Evolutionary conservation across 2,113 vertebrate genomes (phyloP).

Genomic region (Rhagologus leucostigma): DNA sequence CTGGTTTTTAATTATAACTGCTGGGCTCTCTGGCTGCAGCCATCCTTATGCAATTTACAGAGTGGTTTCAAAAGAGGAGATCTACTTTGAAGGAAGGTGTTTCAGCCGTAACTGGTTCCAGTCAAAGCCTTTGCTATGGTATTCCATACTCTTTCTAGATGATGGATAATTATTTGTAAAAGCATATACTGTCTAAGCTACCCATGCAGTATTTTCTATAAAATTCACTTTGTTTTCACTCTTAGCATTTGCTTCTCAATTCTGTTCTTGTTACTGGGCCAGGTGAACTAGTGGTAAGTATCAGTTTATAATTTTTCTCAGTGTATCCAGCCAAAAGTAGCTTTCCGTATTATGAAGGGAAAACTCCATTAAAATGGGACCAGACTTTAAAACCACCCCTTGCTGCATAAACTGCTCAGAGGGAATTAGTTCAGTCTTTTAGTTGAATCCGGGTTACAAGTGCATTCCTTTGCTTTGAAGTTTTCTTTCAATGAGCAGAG

Average conservation of each 20-base stretch:
- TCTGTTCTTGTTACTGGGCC: neutral
- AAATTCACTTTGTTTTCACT: neutral
- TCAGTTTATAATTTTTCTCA: fast-evolving
- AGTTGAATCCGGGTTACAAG: neutral
- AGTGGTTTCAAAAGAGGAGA: neutral
- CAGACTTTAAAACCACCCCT: neutral
- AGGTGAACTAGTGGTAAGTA: neutral
- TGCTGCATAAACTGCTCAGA: neutral
- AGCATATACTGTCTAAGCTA: neutral
- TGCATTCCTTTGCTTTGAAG: neutral
- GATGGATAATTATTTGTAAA: neutral
- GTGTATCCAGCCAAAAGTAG: neutral
- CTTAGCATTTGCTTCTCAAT: neutral
- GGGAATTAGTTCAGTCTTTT: neutral
- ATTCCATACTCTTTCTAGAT: neutral
- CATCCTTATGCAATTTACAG: neutral
- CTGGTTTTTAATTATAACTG: neutral
- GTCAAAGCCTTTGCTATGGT: neutral
- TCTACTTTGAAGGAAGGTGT: neutral
- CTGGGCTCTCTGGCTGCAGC: neutral
- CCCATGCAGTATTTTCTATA: neutral
- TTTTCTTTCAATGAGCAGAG: neutral
- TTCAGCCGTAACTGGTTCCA: neutral
- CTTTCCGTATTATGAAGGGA: neutral
- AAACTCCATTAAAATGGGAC: neutral